These are phyloP conservation scores for Microchirus variegatus DNA, from an alignment of 2,797 vertebrate genomes.

Conservation along the genomic window DNA sequence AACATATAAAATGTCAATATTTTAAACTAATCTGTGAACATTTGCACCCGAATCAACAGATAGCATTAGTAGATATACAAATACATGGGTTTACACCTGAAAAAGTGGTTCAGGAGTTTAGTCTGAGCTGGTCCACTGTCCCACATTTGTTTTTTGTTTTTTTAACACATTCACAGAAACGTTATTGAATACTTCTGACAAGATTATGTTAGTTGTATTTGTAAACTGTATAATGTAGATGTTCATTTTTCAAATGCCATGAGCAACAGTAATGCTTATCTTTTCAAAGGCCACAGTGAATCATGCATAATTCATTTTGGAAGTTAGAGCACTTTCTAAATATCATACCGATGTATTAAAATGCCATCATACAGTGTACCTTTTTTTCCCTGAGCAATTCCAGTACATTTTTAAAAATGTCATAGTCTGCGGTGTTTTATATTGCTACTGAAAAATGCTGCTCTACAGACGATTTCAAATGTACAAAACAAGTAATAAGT, in stretches of 20 bases:
- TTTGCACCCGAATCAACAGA: too few species aligned
- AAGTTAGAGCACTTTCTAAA: slow-evolving; percentile 42
- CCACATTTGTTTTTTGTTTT: too few species aligned
- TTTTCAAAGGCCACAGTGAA: slow-evolving; percentile 44
- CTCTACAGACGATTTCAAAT: background rate
- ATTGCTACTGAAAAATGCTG: background rate
- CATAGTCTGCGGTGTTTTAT: slow-evolving; percentile 20
- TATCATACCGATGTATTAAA: slow-evolving; percentile 49
- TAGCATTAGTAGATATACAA: too few species aligned
- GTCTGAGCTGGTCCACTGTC: too few species aligned
- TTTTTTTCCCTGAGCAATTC: slow-evolving; percentile 31
- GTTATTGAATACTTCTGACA: background rate
- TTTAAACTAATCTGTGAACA: too few species aligned
- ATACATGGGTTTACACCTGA: too few species aligned
- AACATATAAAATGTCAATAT: too few species aligned
- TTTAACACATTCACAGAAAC: background rate
- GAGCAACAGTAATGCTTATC: slow-evolving; percentile 14
- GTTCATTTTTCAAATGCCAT: slow-evolving; percentile 39
- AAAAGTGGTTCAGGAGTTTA: too few species aligned
- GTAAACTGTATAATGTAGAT: slow-evolving; percentile 21
- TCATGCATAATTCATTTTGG: slow-evolving; percentile 45
- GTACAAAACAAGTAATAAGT: too few species aligned
- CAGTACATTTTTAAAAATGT: slow-evolving; percentile 46
- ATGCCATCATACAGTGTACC: slow-evolving; percentile 47
- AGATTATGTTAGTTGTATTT: slow-evolving; percentile 26